These are phyloP conservation scores for Procambarus clarkii DNA, from an alignment of 1,140 invertebrate species.

Conservation along the genomic window DNA sequence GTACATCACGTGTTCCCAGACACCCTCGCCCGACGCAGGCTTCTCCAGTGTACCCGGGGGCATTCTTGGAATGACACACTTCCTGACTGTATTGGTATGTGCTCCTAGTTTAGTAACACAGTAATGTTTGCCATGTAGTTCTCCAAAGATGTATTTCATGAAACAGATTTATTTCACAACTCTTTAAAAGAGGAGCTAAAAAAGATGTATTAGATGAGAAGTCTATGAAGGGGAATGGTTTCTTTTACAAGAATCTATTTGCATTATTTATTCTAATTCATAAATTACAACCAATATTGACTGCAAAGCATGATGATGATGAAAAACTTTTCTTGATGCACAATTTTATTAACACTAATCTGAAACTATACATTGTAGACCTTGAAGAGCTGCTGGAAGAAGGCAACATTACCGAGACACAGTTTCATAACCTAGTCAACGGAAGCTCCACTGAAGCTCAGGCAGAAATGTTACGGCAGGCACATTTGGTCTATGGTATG, in stretches of 20 bases:
- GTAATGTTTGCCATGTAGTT: neutral
- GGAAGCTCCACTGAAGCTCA: constrained; percentile 42
- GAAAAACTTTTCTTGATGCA: neutral
- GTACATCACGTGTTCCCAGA: constrained; percentile 80
- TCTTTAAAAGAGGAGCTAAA: too few species aligned
- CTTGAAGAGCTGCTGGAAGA: constrained; percentile 39
- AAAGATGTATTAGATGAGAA: too few species aligned
- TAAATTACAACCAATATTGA: too few species aligned
- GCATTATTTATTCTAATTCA: too few species aligned
- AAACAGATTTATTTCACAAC: too few species aligned
- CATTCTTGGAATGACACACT: constrained; percentile 79
- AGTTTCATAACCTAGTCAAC: constrained; percentile 39
- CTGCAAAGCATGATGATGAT: neutral
- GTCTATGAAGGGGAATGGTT: too few species aligned
- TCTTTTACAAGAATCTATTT: too few species aligned
- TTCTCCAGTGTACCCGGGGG: constrained; percentile 79
- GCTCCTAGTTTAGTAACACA: neutral
- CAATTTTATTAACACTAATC: neutral
- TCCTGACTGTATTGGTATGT: constrained; percentile 81
- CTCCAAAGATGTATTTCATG: too few species aligned
- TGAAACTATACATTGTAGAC: constrained; percentile 20
- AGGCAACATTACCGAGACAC: constrained; percentile 54
- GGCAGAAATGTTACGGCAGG: constrained; percentile 44
- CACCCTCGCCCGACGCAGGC: constrained; percentile 77
- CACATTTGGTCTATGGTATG: constrained; percentile 59